Conservation (phyloP, 2,797 vertebrate species). For the Atherinosoma microstoma region DNA sequence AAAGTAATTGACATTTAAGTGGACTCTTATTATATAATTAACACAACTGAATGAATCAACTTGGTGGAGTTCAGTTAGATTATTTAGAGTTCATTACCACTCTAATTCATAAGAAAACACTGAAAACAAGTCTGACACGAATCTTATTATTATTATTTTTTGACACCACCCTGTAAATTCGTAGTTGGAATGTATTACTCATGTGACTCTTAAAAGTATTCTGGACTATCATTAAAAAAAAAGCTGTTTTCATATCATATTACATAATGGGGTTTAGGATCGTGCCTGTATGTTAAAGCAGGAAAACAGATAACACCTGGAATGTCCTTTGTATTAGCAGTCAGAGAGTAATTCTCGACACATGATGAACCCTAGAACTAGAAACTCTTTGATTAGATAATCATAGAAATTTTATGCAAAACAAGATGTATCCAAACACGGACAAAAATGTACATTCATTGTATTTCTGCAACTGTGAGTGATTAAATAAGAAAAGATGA, state of each 20-base stretch:
- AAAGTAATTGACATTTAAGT: too few relatives aligned
- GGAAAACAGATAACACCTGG: conserved; percentile 69
- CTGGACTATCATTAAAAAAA: background rate
- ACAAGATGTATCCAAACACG: background rate
- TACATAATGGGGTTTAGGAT: conserved; percentile 19
- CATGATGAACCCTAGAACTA: conserved; percentile 37
- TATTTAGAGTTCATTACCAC: background rate
- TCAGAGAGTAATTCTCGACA: conserved; percentile 6
- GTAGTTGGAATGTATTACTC: background rate
- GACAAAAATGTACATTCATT: background rate
- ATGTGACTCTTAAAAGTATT: background rate
- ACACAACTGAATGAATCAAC: background rate
- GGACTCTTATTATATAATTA: too few relatives aligned
- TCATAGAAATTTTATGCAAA: conserved; percentile 23
- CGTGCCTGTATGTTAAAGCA: background rate
- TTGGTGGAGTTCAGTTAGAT: background rate
- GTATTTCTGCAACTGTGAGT: background rate
- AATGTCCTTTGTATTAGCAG: conserved; percentile 64
- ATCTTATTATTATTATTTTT: too few relatives aligned
- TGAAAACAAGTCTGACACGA: background rate
- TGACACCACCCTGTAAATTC: too few relatives aligned
- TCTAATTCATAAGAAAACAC: background rate
- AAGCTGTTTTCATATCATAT: background rate
- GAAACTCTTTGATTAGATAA: conserved; percentile 53
- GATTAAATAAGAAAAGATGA: background rate